Evolutionary conservation across 2,888 invertebrate species (phyloP).

Genomic region (Octonoba sinensis): DNA sequence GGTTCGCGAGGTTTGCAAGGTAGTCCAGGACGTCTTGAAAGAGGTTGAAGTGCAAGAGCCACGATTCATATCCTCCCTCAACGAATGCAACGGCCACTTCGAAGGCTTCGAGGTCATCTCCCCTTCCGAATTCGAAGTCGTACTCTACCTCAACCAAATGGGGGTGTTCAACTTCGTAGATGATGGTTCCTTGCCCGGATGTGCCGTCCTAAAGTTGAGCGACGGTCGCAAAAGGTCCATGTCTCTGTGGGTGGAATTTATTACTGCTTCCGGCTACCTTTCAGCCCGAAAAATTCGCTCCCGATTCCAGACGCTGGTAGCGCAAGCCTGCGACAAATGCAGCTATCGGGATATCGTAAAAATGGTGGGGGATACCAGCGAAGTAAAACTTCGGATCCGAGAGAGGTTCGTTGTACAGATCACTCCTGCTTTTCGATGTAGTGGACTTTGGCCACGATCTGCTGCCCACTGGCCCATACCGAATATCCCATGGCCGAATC

Average conservation of each 20-base stretch:
- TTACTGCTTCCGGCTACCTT: slow-evolving; percentile 94
- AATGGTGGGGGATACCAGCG: slow-evolving; percentile 93
- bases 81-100: slow-evolving; percentile 87
- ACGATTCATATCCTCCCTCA: slow-evolving; percentile 88
- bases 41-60: slow-evolving; percentile 97
- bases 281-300: slow-evolving; percentile 94
- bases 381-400: slow-evolving; percentile 88
- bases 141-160: slow-evolving; percentile 96
- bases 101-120: slow-evolving; percentile 91
- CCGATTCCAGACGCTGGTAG: slow-evolving; percentile 87
- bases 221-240: slow-evolving; percentile 96
- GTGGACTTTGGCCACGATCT: slow-evolving; percentile 93
- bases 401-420: slow-evolving; percentile 93
- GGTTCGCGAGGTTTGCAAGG: slow-evolving; percentile 89
- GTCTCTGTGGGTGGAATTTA: slow-evolving; percentile 98
- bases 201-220: slow-evolving; percentile 90
- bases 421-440: slow-evolving; percentile 77
- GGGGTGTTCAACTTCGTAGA: slow-evolving; percentile 97
- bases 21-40: slow-evolving; percentile 93
- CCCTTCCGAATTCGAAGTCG: slow-evolving; percentile 93
- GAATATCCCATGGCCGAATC: slow-evolving; percentile 92
- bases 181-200: slow-evolving; percentile 91
- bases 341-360: slow-evolving; percentile 92
- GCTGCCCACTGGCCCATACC: slow-evolving; percentile 95
- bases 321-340: slow-evolving; percentile 88